phyloP scores from a whole-genome alignment of 2,888 invertebrate genomes.

The Cepaea hortensis region DNA sequence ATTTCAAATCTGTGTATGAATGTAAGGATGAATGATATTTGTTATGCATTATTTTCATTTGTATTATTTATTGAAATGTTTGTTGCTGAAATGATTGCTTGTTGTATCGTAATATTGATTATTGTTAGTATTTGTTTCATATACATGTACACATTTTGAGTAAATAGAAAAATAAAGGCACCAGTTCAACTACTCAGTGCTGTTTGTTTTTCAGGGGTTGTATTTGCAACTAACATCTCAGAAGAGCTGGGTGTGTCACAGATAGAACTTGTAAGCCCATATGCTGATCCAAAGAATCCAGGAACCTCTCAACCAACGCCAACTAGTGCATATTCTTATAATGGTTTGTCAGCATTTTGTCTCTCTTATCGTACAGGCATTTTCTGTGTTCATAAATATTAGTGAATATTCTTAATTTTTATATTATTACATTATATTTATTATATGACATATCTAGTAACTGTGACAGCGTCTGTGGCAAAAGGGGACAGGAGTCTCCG shows the following conservation, averaged over 20 bases:
- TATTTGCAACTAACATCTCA: slow-evolving; percentile 53
- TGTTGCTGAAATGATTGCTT: not conserved
- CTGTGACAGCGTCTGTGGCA: too few species aligned
- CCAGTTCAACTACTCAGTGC: too few species aligned
- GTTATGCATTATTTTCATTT: not conserved
- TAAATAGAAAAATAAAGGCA: not conserved
- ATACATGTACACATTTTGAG: not conserved
- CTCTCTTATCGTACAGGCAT: too few species aligned
- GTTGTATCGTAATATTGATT: too few species aligned
- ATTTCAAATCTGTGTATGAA: not conserved
- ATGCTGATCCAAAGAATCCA: slow-evolving; percentile 30
- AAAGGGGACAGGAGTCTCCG: too few species aligned
- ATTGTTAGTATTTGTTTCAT: not conserved
- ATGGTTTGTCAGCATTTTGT: slow-evolving; percentile 46
- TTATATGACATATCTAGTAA: too few species aligned
- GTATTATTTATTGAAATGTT: not conserved
- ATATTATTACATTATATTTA: too few species aligned
- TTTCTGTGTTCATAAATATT: too few species aligned
- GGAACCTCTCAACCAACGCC: slow-evolving; percentile 45
- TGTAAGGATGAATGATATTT: not conserved
- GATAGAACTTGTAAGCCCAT: slow-evolving; percentile 39
- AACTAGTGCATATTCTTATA: slow-evolving; percentile 53
- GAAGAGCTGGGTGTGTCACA: slow-evolving; percentile 50
- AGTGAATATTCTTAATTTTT: too few species aligned
- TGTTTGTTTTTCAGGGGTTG: slow-evolving; percentile 50